Percentiles rank a stretch among this genome's conserved stretches.
These are phyloP conservation scores for Rhinichthys osculus DNA, from an alignment of 2,797 vertebrate species.

Conservation along the genomic window DNA sequence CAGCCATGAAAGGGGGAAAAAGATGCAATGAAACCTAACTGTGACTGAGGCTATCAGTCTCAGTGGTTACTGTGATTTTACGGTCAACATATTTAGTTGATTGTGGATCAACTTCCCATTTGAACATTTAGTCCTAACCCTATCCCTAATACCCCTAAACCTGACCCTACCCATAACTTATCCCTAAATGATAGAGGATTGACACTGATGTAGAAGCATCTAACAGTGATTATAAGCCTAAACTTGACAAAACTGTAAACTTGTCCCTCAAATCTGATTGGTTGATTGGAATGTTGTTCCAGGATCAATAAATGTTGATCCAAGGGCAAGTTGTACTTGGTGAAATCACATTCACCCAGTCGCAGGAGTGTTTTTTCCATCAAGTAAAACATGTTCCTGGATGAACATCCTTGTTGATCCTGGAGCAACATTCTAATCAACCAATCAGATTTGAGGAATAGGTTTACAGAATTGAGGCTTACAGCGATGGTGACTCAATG, in stretches of 20 bases:
- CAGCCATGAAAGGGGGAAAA: background rate
- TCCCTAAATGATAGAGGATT: background rate
- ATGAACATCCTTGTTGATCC: background rate
- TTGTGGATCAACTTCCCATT: background rate
- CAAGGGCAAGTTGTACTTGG: background rate
- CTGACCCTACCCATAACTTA: background rate
- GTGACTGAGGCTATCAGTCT: background rate
- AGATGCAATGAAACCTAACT: background rate
- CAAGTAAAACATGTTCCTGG: background rate
- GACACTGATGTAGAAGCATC: background rate
- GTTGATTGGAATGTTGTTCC: background rate
- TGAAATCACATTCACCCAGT: no score
- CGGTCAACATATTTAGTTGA: background rate
- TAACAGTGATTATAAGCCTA: background rate
- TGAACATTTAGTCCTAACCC: background rate
- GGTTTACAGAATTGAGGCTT: no score
- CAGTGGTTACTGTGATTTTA: background rate
- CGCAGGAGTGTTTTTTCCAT: no score
- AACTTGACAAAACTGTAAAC: background rate
- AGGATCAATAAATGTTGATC: background rate
- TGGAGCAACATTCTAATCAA: no score
- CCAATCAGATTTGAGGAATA: no score
- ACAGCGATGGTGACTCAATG: no score
- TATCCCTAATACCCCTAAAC: background rate
- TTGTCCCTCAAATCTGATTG: background rate